Percentiles rank a stretch among this genome's conserved stretches.
Evolutionary conservation across 2,888 invertebrate genomes (phyloP).

Genomic region (Alloscopus bannaensis): DNA sequence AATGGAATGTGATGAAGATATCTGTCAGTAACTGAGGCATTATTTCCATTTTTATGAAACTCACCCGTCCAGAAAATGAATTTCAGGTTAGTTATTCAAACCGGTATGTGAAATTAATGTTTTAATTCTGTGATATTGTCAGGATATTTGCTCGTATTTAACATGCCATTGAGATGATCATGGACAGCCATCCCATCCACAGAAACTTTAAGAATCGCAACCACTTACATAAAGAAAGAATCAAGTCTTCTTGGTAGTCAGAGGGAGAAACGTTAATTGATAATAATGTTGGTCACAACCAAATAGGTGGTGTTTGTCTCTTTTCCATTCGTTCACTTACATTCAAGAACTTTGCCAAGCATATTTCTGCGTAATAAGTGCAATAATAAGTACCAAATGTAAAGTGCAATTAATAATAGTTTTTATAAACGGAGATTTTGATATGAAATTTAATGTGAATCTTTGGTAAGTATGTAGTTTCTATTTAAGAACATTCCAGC

Average conservation of each 20-base stretch:
- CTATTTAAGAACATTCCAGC: conserved; percentile 38
- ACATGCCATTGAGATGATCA: conserved; percentile 62
- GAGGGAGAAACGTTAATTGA: conserved; percentile 39
- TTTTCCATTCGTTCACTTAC: conserved; percentile 45
- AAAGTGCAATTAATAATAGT: conserved; percentile 61
- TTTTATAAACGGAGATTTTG: conserved; percentile 40
- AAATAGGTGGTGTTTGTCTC: conserved; percentile 20
- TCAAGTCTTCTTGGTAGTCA: conserved; percentile 66
- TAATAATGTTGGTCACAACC: conserved; percentile 57
- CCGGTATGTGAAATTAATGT: conserved; percentile 52
- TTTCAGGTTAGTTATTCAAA: conserved; percentile 55
- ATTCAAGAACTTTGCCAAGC: conserved; percentile 51
- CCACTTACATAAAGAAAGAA: conserved; percentile 51
- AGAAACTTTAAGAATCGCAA: conserved; percentile 59
- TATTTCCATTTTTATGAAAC: conserved; percentile 62
- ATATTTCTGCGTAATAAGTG: conserved; percentile 62
- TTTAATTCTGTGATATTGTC: conserved; percentile 66
- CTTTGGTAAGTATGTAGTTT: conserved; percentile 40
- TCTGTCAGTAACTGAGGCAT: conserved; percentile 59
- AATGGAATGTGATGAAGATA: conserved; percentile 70
- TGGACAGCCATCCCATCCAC: conserved; percentile 62
- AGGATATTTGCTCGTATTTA: conserved; percentile 69
- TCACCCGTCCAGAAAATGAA: conserved; percentile 62
- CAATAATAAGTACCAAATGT: conserved; percentile 67
- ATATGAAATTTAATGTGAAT: conserved; percentile 46